These are phyloP conservation scores for Volucella inanis DNA, from an alignment of 2,888 invertebrate species.

Conservation along the genomic window DNA sequence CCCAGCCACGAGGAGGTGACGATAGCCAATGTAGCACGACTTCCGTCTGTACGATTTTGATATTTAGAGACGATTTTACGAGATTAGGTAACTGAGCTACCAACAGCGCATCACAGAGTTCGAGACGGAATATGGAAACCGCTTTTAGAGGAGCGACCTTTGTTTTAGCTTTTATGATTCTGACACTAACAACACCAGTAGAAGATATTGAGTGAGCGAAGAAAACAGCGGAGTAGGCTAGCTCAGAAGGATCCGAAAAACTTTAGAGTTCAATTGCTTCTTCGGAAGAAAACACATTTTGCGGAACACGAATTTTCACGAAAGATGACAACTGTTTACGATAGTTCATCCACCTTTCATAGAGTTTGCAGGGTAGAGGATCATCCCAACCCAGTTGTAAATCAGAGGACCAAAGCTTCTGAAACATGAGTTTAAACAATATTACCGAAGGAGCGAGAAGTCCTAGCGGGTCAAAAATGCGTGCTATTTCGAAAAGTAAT, in stretches of 20 bases:
- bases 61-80: constrained; percentile 24
- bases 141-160: constrained; percentile 4
- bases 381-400: constrained; percentile 59
- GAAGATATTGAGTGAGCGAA: constrained; percentile 15
- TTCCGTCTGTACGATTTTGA: constrained; percentile 23
- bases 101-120: constrained; percentile 45
- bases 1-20: constrained; percentile 59
- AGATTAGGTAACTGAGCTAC: constrained; percentile 33
- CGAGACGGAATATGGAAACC: constrained; percentile 54
- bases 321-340: too few species aligned
- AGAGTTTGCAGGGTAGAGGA: constrained; percentile 54
- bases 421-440: constrained; percentile 64
- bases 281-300: too few species aligned
- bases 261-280: constrained; percentile 27
- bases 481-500: too few species aligned
- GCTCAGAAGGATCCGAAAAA: too few species aligned
- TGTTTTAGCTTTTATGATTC: neutral
- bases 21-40: constrained; percentile 77
- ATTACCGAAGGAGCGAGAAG: neutral
- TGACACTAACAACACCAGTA: neutral
- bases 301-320: constrained; percentile 10
- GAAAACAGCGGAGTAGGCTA: too few species aligned
- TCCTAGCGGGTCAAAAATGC: too few species aligned
- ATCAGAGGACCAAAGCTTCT: constrained; percentile 54
- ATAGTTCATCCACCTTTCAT: too few species aligned